Evolutionary conservation across 2,113 vertebrate genomes (phyloP).

Genomic region (Perognathus longimembris): DNA sequence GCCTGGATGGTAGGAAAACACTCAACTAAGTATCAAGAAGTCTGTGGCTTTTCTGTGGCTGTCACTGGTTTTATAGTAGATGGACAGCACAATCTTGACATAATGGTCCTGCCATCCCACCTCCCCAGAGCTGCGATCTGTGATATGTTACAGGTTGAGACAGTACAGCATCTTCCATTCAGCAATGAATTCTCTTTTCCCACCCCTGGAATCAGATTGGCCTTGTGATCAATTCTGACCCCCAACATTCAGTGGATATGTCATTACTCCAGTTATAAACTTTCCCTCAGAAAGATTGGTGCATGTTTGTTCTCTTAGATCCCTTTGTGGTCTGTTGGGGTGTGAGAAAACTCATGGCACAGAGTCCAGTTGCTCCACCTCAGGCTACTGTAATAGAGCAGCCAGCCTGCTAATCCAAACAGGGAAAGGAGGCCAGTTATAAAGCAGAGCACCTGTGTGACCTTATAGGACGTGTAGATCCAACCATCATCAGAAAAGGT

Average conservation of each 20-base stretch:
- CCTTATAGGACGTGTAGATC: background rate
- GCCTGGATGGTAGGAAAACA: background rate
- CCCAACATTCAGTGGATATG: background rate
- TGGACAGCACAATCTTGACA: background rate
- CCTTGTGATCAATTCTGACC: background rate
- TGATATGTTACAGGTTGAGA: background rate
- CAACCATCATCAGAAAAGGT: background rate
- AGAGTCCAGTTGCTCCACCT: background rate
- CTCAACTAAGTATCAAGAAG: background rate
- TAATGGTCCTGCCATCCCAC: background rate
- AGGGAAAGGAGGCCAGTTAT: background rate
- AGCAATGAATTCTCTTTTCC: background rate
- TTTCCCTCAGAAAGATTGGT: background rate
- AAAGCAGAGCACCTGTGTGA: background rate
- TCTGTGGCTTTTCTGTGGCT: background rate
- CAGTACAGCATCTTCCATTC: fast-evolving
- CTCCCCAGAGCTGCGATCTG: too few species aligned
- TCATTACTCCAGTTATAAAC: background rate
- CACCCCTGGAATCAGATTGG: background rate
- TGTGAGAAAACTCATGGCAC: background rate
- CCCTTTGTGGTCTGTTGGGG: background rate
- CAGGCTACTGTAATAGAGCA: background rate
- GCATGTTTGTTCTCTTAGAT: background rate
- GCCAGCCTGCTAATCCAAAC: background rate
- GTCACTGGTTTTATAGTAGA: background rate